These are phyloP conservation scores for Zophobas morio DNA, from an alignment of 1,140 invertebrate species.

Conservation along the genomic window DNA sequence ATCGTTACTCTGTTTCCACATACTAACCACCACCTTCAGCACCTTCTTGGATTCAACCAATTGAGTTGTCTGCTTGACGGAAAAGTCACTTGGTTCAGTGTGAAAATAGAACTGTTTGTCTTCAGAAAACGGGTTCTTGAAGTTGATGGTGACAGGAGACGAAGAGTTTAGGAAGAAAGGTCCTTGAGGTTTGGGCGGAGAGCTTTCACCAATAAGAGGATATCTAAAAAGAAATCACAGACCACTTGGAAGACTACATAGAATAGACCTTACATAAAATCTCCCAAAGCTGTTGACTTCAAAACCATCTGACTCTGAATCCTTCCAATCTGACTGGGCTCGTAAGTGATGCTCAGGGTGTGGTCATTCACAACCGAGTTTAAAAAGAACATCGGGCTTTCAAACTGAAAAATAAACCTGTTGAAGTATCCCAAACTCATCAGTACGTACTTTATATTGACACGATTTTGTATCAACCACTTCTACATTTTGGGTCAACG, in stretches of 20 bases:
- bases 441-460: slow-evolving; percentile 44
- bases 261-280: slow-evolving; percentile 55
- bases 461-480: slow-evolving; percentile 42
- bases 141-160: slow-evolving; percentile 42
- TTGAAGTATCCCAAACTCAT: no score
- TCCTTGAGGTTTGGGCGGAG: slow-evolving; percentile 60
- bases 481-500: slow-evolving; percentile 32
- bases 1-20: background rate
- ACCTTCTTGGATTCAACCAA: slow-evolving; percentile 45
- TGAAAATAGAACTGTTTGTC: slow-evolving; percentile 51
- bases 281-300: slow-evolving; percentile 54
- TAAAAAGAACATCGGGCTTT: slow-evolving; percentile 52
- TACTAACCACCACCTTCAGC: slow-evolving; percentile 47
- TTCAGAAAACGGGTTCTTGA: slow-evolving; percentile 58
- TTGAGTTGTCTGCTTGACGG: slow-evolving; percentile 46
- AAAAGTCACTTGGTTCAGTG: slow-evolving; percentile 53
- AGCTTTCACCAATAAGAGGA: slow-evolving; percentile 54
- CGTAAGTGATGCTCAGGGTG: slow-evolving; percentile 40
- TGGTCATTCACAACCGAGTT: slow-evolving; percentile 50
- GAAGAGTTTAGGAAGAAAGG: slow-evolving; percentile 51
- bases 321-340: slow-evolving; percentile 54
- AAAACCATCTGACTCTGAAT: slow-evolving; percentile 51
- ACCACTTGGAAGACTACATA: background rate
- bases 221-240: slow-evolving; percentile 54
- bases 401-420: slow-evolving; percentile 52